Evolutionary conservation across 2,888 invertebrate genomes (phyloP).

Genomic region (Nephrotoma appendiculata): DNA sequence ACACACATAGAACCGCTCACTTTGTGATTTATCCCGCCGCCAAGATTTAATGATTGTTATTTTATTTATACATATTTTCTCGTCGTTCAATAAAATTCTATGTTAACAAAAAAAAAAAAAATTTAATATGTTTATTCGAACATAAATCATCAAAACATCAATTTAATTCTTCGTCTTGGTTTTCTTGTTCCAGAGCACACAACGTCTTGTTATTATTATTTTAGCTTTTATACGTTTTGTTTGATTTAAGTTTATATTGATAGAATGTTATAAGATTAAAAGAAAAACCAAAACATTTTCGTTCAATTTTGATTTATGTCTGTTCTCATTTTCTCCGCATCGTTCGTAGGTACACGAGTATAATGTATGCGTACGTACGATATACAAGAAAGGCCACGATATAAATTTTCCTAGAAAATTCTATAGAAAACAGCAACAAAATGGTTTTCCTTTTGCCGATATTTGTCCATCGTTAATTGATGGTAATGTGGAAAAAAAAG

Average conservation of each 20-base stretch:
- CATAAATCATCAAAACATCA: neutral
- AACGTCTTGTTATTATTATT: neutral
- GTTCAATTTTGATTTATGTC: neutral
- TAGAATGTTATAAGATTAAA: neutral
- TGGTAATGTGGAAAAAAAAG: neutral
- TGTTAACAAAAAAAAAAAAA: neutral
- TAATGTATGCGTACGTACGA: neutral
- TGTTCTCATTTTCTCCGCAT: neutral
- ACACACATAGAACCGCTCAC: neutral
- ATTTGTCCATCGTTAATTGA: neutral
- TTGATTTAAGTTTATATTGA: neutral
- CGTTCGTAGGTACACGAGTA: neutral
- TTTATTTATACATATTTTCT: neutral
- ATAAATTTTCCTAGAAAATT: neutral
- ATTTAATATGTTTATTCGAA: neutral
- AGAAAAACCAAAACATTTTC: neutral
- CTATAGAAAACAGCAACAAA: neutral
- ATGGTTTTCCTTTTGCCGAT: neutral
- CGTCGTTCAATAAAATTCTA: neutral
- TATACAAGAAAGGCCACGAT: neutral
- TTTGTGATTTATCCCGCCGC: neutral
- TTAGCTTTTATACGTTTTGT: neutral
- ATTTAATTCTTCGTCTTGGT: neutral
- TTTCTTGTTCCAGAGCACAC: neutral
- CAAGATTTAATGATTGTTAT: neutral